phyloP scores from a whole-genome alignment of 2,797 vertebrate species.

The Molossus alvarezi region DNA sequence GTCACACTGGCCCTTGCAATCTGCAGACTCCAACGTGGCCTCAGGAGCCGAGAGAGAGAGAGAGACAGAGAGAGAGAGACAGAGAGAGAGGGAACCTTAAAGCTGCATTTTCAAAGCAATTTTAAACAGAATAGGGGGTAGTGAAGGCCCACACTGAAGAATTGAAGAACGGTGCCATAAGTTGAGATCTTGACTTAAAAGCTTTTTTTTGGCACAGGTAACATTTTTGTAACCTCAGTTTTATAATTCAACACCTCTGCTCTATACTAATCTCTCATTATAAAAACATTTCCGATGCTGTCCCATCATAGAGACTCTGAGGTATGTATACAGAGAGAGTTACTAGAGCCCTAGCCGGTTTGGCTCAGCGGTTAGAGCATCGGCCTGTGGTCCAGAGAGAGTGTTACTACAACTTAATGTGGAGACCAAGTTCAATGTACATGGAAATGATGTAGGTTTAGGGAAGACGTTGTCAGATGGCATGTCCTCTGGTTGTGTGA shows the following conservation, averaged over 20 bases:
- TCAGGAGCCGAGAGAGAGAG: background rate
- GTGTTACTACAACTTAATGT: background rate
- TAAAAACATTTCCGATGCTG: conserved; percentile 62
- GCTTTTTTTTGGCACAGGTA: conserved; percentile 75
- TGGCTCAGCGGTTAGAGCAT: too few species aligned
- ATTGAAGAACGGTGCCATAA: conserved; percentile 24
- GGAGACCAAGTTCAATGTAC: background rate
- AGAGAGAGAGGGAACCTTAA: background rate
- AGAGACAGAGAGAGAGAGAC: background rate
- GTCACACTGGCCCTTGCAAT: conserved; percentile 18
- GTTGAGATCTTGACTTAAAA: conserved; percentile 67
- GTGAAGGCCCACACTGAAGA: background rate
- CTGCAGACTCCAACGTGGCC: conserved; percentile 26
- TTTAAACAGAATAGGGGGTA: conserved; percentile 48
- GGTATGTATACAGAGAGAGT: conserved; percentile 32
- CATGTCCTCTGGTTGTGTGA: background rate
- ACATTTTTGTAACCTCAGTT: conserved; percentile 76
- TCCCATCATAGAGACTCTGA: conserved; percentile 56
- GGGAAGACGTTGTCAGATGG: background rate
- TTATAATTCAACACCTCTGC: conserved; percentile 81
- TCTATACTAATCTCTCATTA: conserved; percentile 69
- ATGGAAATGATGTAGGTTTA: conserved; percentile 37
- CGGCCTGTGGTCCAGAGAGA: too few species aligned
- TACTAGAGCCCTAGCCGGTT: background rate
- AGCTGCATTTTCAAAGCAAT: conserved; percentile 48